Conservation (phyloP, 2,797 vertebrate species). For the Iguana delicatissima region DNA sequence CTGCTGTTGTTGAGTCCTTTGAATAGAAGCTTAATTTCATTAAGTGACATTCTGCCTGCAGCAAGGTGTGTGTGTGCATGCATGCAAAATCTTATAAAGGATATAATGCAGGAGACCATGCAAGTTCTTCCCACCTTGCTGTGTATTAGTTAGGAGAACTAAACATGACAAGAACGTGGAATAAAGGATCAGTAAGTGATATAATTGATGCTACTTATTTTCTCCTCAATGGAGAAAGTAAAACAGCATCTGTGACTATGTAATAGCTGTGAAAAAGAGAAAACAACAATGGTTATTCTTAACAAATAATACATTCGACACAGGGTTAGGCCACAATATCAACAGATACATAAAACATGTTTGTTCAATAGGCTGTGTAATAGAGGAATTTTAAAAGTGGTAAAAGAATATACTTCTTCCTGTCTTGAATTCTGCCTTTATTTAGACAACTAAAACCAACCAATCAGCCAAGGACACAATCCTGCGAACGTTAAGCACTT, state of each 20-base stretch:
- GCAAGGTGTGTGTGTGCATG: neutral
- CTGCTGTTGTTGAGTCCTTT: neutral
- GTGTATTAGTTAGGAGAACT: neutral
- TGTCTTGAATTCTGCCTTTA: neutral
- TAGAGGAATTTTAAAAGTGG: neutral
- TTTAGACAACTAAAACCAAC: neutral
- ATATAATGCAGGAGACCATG: neutral
- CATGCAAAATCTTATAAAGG: neutral
- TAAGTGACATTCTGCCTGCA: neutral
- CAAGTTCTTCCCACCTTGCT: neutral
- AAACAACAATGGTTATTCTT: neutral
- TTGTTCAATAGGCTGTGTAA: neutral
- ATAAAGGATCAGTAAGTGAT: neutral
- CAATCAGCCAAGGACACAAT: neutral
- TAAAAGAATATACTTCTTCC: neutral
- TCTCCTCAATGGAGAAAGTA: neutral
- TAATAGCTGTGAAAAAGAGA: too few species aligned
- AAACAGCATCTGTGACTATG: neutral
- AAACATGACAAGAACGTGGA: neutral
- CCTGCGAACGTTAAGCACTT: neutral
- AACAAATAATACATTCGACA: neutral
- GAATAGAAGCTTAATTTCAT: neutral
- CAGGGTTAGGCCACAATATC: neutral
- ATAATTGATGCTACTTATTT: neutral
- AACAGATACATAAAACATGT: neutral